Conservation (phyloP, 2,888 invertebrate species). For the Luffia ferchaultella region DNA sequence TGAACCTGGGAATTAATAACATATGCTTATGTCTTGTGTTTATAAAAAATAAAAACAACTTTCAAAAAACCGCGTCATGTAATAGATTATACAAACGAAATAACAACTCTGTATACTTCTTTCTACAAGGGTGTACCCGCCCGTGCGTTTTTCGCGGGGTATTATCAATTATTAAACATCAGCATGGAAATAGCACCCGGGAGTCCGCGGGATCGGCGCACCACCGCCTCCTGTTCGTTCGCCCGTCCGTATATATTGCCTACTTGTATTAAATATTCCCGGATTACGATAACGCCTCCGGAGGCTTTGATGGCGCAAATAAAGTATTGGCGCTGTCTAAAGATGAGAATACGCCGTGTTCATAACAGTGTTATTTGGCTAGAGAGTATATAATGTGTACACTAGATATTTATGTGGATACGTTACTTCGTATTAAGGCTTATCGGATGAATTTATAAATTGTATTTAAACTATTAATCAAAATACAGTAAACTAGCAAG, state of each 20-base stretch:
- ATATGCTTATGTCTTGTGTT: too few relatives aligned
- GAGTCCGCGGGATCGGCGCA: constrained; percentile 41
- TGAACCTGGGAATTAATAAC: too few relatives aligned
- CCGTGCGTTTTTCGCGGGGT: constrained; percentile 60
- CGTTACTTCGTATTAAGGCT: too few relatives aligned
- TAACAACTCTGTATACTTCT: too few relatives aligned
- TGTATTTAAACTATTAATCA: too few relatives aligned
- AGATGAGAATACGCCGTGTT: neutral
- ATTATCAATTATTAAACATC: constrained; percentile 68
- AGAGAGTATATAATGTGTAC: too few relatives aligned
- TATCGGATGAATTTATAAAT: too few relatives aligned
- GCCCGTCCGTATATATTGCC: constrained; percentile 34
- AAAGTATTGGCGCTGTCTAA: neutral
- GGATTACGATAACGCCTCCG: constrained; percentile 30
- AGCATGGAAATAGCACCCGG: constrained; percentile 63
- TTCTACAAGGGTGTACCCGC: constrained; percentile 28
- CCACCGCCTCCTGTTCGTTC: constrained; percentile 23
- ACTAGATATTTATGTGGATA: too few relatives aligned
- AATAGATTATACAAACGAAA: too few relatives aligned
- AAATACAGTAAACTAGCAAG: too few relatives aligned
- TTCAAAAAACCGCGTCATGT: too few relatives aligned
- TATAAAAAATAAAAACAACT: too few relatives aligned
- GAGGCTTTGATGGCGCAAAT: constrained; percentile 15
- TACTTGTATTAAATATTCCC: constrained; percentile 61
- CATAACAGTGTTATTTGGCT: neutral